Evolutionary conservation across 1,140 invertebrate species (phyloP).

Genomic region (Euura saliciscinereae): DNA sequence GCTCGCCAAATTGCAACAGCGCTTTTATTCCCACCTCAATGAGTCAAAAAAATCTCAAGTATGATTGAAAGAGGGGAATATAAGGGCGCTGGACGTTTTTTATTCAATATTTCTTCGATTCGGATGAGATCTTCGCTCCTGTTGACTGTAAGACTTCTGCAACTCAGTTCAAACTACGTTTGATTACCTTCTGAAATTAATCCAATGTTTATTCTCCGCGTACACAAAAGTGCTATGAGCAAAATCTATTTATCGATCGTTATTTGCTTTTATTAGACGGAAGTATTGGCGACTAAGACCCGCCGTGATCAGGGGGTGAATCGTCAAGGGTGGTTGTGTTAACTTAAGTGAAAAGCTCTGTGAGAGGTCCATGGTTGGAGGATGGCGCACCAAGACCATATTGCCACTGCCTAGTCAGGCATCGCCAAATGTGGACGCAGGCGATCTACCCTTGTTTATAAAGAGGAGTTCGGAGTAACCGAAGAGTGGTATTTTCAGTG

Average conservation of each 20-base stretch:
- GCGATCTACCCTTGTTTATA: not conserved
- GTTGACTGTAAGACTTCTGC: no score
- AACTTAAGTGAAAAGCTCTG: conserved; percentile 53
- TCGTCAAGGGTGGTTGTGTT: conserved; percentile 46
- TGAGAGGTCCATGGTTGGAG: conserved; percentile 35
- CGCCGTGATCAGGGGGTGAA: conserved; percentile 18
- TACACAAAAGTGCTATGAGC: not conserved
- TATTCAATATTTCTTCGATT: no score
- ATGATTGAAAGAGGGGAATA: no score
- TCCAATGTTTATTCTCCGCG: not conserved
- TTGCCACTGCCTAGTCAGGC: not conserved
- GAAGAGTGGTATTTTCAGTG: no score
- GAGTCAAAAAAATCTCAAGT: not conserved
- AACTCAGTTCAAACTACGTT: no score
- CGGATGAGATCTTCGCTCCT: no score
- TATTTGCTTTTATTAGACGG: conserved; percentile 52
- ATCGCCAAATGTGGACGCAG: conserved; percentile 2
- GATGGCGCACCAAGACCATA: not conserved
- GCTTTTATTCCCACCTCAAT: not conserved
- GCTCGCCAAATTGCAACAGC: not conserved
- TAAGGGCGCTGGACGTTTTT: not conserved
- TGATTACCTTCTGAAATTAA: no score
- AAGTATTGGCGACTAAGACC: conserved; percentile 38
- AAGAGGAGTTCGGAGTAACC: no score
- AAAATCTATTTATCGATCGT: conserved; percentile 45